These are phyloP conservation scores for Etheostoma spectabile DNA, from an alignment of 2,113 vertebrate species.

Conservation along the genomic window DNA sequence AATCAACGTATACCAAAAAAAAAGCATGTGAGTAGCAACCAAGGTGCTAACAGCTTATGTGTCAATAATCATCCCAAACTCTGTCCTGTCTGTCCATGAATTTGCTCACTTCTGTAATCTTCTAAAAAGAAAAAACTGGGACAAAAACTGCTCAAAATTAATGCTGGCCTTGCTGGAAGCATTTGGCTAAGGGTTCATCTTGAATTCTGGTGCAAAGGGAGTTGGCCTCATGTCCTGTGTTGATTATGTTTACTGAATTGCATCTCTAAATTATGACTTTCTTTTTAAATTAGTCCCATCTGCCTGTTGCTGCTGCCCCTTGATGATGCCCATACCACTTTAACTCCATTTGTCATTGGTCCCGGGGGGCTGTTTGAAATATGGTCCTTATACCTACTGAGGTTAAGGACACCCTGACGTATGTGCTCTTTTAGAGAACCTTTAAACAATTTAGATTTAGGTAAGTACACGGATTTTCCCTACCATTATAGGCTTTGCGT, in stretches of 20 bases:
- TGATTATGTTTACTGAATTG: slow-evolving; percentile 1
- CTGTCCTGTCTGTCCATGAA: slow-evolving; percentile 1
- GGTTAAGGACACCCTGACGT: neutral
- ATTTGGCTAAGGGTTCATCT: neutral
- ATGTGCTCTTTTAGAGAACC: neutral
- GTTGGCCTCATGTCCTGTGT: neutral
- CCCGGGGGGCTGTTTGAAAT: neutral
- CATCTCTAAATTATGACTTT: neutral
- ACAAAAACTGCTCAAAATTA: neutral
- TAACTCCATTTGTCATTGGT: neutral
- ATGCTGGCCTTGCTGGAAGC: neutral
- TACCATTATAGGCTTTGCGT: too few relatives aligned
- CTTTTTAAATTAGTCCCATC: neutral
- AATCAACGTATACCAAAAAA: too few relatives aligned
- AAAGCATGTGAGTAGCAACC: neutral
- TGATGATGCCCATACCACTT: neutral
- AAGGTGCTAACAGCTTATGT: slow-evolving; percentile 32
- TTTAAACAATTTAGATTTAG: neutral
- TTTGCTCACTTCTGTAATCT: neutral
- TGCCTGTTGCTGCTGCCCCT: neutral
- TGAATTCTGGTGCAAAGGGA: neutral
- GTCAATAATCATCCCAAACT: neutral
- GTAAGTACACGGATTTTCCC: neutral
- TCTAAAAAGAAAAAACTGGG: neutral
- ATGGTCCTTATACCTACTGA: neutral